A percentile compares a stretch with the other conserved stretches of the same genome.
phyloP scores from a whole-genome alignment of 1,140 invertebrate genomes.

The Drosophila bocki region DNA sequence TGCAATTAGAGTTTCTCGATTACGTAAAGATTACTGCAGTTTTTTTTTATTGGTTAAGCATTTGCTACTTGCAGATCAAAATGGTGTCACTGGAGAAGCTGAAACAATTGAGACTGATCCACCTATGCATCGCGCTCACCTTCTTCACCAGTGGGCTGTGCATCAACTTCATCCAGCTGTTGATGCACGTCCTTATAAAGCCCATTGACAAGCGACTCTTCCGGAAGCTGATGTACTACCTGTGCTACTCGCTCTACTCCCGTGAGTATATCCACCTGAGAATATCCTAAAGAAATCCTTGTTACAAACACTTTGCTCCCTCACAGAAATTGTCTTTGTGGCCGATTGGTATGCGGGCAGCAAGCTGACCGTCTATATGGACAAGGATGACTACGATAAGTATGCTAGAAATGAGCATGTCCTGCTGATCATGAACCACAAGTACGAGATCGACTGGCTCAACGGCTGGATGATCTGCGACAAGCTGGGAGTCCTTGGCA shows the following conservation, averaged over 20 bases:
- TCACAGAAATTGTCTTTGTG: constrained; percentile 94
- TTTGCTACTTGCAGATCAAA: constrained; percentile 34
- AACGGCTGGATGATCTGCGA: constrained; percentile 95
- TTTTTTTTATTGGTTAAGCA: constrained; percentile 7
- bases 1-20: constrained; percentile 28
- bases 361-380: constrained; percentile 90
- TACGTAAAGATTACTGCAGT: constrained; percentile 39
- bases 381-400: constrained; percentile 92
- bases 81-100: constrained; percentile 70
- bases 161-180: constrained; percentile 92
- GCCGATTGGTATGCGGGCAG: constrained; percentile 96
- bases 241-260: constrained; percentile 94
- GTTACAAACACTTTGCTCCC: not conserved
- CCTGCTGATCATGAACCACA: constrained; percentile 97
- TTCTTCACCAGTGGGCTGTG: constrained; percentile 96
- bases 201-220: constrained; percentile 91
- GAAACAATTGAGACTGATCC: constrained; percentile 86
- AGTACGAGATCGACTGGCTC: constrained; percentile 98
- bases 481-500: constrained; percentile 91
- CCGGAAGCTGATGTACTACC: constrained; percentile 96
- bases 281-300: not conserved
- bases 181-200: constrained; percentile 91
- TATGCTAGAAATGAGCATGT: constrained; percentile 95
- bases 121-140: constrained; percentile 94
- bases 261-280: constrained; percentile 89